Evolutionary conservation across 92 coral and sea anemone species (phyloP).

Genomic region (Parazoanthus atlanticus): DNA sequence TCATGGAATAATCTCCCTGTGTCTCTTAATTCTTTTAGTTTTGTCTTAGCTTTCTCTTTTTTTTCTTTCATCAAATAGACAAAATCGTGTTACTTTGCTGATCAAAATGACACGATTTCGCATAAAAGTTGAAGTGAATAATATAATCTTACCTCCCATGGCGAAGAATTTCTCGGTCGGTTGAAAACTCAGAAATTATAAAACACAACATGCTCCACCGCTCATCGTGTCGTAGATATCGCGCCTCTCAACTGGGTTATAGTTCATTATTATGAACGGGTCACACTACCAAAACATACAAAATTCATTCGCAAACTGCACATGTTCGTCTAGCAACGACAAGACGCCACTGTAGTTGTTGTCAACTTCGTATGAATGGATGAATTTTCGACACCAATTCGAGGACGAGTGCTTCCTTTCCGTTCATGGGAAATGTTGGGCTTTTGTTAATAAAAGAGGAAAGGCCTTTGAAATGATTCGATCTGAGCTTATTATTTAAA

Average conservation of each 20-base stretch:
- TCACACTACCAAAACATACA: constrained; percentile 58
- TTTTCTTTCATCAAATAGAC: neutral
- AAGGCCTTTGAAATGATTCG: constrained; percentile 69
- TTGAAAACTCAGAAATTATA: constrained; percentile 44
- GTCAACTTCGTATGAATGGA: constrained; percentile 17
- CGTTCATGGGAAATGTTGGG: constrained; percentile 38
- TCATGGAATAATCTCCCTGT: neutral
- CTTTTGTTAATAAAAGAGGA: constrained; percentile 45
- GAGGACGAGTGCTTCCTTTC: constrained; percentile 34
- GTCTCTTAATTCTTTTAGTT: constrained; percentile 1
- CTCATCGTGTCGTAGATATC: constrained; percentile 41
- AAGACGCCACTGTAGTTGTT: constrained; percentile 17
- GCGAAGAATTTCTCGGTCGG: constrained; percentile 41
- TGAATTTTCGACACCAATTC: constrained; percentile 43
- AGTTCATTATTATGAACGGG: constrained; percentile 37
- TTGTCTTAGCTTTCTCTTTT: constrained; percentile 9
- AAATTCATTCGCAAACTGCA: constrained; percentile 55
- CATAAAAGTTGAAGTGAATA: constrained; percentile 40
- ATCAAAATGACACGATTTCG: constrained; percentile 37
- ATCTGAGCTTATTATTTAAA: constrained; percentile 60
- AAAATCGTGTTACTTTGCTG: constrained; percentile 3
- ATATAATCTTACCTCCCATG: constrained; percentile 56
- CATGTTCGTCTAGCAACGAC: constrained; percentile 77
- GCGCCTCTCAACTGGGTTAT: constrained; percentile 46
- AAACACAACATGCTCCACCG: constrained; percentile 43